Percentiles rank a stretch among this genome's conserved stretches.
Conservation (phyloP, 2,797 vertebrate species). For the Oreochromis grahami region DNA sequence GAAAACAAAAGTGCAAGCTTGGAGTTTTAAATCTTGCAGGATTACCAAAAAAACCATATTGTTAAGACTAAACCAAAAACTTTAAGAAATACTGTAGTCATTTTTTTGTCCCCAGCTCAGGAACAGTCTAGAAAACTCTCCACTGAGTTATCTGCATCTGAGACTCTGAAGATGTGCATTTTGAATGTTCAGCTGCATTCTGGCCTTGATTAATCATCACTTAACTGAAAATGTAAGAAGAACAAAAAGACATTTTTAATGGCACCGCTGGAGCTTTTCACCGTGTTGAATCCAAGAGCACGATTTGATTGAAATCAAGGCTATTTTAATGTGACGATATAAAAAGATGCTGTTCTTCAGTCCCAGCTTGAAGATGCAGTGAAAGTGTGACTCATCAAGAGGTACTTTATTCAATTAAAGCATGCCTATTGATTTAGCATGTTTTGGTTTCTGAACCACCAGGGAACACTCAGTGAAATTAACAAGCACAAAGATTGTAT, state of each 20-base stretch:
- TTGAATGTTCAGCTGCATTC: neutral
- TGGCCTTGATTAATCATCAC: neutral
- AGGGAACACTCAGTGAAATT: constrained; percentile 1
- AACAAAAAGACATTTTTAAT: neutral
- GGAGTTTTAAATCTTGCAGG: neutral
- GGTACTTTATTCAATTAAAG: constrained; percentile 16
- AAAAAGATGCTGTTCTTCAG: neutral
- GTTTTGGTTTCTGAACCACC: neutral
- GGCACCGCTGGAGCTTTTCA: neutral
- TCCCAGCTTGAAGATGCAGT: neutral
- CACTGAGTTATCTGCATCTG: neutral
- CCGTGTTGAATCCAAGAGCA: neutral
- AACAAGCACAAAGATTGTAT: constrained; percentile 23
- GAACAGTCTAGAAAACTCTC: neutral
- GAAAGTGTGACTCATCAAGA: constrained; percentile 21
- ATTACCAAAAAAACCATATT: neutral
- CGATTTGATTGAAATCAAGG: neutral
- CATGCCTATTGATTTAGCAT: neutral
- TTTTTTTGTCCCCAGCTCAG: neutral
- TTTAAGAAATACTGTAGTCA: neutral
- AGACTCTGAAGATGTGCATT: neutral
- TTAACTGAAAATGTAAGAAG: neutral
- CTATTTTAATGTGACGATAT: neutral
- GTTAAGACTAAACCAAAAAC: neutral
- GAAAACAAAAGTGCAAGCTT: neutral